phyloP scores from a whole-genome alignment of 2,888 invertebrate genomes.

The Atherix ibis region DNA sequence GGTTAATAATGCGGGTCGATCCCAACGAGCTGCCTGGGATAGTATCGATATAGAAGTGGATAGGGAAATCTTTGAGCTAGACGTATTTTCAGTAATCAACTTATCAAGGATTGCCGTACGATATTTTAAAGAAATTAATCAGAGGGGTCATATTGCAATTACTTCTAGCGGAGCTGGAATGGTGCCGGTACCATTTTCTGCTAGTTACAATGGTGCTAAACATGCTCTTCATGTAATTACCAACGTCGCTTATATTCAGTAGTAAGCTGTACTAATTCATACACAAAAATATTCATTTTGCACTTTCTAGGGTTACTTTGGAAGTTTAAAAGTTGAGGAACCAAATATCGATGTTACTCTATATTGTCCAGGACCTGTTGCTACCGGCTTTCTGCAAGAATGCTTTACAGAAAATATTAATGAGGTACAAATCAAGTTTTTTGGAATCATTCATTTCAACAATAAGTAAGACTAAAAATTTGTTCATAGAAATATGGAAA shows the following conservation, averaged over 20 bases:
- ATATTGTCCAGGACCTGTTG: slow-evolving; percentile 62
- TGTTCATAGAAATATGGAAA: slow-evolving; percentile 22
- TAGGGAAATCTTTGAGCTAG: slow-evolving; percentile 55
- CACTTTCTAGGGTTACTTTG: slow-evolving; percentile 49
- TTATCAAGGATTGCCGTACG: slow-evolving; percentile 51
- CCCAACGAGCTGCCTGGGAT: slow-evolving; percentile 59
- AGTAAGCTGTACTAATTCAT: too few species aligned
- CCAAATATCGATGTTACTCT: slow-evolving; percentile 45
- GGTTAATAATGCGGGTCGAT: slow-evolving; percentile 67
- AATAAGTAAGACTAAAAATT: background rate
- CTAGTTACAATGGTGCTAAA: slow-evolving; percentile 56
- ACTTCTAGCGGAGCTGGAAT: slow-evolving; percentile 62
- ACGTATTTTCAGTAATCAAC: slow-evolving; percentile 56
- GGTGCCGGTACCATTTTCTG: slow-evolving; percentile 47
- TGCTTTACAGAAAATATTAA: slow-evolving; percentile 49
- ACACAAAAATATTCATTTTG: background rate
- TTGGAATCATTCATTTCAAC: background rate
- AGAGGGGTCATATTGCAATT: slow-evolving; percentile 52
- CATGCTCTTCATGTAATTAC: slow-evolving; percentile 54
- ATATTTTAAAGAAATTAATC: slow-evolving; percentile 36
- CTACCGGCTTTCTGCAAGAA: slow-evolving; percentile 49
- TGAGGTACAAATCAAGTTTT: slow-evolving; percentile 19
- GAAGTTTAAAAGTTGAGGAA: slow-evolving; percentile 41
- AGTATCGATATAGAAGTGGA: slow-evolving; percentile 55
- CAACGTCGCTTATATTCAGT: background rate